Conservation (phyloP, 2,113 vertebrate genomes). For the Numenius arquata region DNA sequence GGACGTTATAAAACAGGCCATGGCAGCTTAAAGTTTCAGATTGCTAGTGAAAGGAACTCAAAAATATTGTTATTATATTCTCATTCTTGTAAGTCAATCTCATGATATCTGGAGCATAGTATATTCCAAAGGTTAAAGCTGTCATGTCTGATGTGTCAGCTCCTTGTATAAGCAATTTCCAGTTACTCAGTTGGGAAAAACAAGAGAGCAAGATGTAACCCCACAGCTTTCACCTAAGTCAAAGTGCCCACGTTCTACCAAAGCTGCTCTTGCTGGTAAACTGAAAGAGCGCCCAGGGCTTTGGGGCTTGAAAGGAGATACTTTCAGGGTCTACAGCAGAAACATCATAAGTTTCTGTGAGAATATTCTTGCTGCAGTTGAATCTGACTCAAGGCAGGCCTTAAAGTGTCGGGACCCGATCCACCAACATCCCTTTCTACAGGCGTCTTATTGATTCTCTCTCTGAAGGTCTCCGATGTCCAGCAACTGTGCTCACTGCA, state of each 20-base stretch:
- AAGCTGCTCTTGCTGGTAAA: background rate
- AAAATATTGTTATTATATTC: constrained; percentile 4
- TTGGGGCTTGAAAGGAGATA: background rate
- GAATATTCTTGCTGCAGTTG: background rate
- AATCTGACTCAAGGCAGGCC: background rate
- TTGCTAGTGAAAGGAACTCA: background rate
- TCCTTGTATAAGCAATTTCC: constrained; percentile 10
- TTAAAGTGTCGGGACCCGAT: background rate
- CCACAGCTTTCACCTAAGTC: background rate
- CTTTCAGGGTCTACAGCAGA: background rate
- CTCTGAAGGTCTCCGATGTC: background rate
- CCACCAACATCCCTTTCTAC: background rate
- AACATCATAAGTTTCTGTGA: background rate
- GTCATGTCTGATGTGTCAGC: background rate
- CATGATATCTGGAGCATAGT: background rate
- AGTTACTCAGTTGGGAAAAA: background rate
- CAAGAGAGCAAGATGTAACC: background rate
- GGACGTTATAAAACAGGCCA: background rate
- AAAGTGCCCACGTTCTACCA: background rate
- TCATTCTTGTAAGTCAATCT: background rate
- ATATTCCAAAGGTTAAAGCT: constrained; percentile 17
- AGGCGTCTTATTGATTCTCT: background rate
- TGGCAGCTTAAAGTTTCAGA: background rate
- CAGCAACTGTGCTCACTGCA: background rate
- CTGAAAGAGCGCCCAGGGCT: background rate